Conservation (phyloP, 2,113 vertebrate genomes). For the Heterochromis multidens region DNA sequence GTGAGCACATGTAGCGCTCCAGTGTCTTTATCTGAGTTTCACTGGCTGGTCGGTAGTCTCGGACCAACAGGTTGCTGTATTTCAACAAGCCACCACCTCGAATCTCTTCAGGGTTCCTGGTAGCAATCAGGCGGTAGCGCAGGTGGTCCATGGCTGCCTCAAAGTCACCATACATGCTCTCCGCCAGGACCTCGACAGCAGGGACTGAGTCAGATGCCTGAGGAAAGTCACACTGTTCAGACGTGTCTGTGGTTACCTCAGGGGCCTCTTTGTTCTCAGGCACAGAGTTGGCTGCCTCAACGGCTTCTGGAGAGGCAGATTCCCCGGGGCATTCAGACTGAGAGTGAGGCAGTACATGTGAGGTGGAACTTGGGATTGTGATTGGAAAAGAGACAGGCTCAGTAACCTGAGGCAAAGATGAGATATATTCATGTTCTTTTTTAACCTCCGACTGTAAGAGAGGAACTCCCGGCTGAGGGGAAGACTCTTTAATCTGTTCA, state of each 20-base stretch:
- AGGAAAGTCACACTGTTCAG: slow-evolving; percentile 20
- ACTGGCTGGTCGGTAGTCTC: slow-evolving; percentile 88
- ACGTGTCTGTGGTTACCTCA: slow-evolving; percentile 12
- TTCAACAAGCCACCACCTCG: slow-evolving; percentile 94
- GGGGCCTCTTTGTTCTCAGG: slow-evolving; percentile 37
- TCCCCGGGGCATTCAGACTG: slow-evolving; percentile 6
- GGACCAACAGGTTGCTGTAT: slow-evolving; percentile 93
- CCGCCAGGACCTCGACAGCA: slow-evolving; percentile 81
- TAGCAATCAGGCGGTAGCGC: slow-evolving; percentile 87
- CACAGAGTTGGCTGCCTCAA: slow-evolving; percentile 19
- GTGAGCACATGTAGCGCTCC: slow-evolving; percentile 97
- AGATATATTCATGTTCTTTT: slow-evolving; percentile 37
- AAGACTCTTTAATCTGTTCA: slow-evolving; percentile 28
- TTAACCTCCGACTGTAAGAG: slow-evolving; percentile 39
- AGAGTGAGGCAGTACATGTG: slow-evolving; percentile 35
- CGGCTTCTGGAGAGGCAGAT: slow-evolving; percentile 1
- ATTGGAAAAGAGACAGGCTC: slow-evolving; percentile 64
- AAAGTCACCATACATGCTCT: slow-evolving; percentile 97
- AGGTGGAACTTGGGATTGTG: slow-evolving; percentile 51
- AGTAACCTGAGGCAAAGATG: slow-evolving; percentile 35
- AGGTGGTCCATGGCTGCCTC: slow-evolving; percentile 90
- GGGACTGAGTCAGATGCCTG: slow-evolving; percentile 50
- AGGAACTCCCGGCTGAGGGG: slow-evolving; percentile 36
- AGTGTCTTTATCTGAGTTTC: slow-evolving; percentile 90
- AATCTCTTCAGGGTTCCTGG: slow-evolving; percentile 93